phyloP scores from a whole-genome alignment of 2,797 vertebrate genomes.

The Okamejei kenojei region DNA sequence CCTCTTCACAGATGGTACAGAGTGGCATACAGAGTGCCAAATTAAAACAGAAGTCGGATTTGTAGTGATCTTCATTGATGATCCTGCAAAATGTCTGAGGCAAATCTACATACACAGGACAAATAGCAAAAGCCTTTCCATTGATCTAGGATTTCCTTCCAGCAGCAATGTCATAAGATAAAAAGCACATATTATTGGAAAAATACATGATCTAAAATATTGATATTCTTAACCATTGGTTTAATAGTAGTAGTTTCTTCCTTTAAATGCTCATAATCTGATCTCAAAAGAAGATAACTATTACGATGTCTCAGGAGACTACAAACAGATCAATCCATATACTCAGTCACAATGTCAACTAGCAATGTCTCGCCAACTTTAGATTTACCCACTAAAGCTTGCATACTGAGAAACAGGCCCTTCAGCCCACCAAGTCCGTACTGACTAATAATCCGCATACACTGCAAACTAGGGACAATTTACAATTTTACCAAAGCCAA shows the following conservation, averaged over 20 bases:
- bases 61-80: too few species aligned
- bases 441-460: too few species aligned
- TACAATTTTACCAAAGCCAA: too few species aligned
- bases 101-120: too few species aligned
- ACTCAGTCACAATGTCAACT: neutral
- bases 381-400: neutral
- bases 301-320: neutral
- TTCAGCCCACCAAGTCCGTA: too few species aligned
- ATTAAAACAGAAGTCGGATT: too few species aligned
- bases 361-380: neutral
- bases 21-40: too few species aligned
- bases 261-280: neutral
- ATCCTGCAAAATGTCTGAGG: too few species aligned
- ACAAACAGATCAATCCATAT: neutral
- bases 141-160: neutral
- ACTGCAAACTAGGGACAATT: too few species aligned
- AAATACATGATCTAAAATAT: neutral
- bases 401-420: too few species aligned
- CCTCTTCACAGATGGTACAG: too few species aligned
- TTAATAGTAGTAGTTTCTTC: neutral
- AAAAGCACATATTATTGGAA: neutral
- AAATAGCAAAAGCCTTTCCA: too few species aligned
- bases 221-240: neutral
- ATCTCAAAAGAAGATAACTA: neutral
- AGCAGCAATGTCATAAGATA: neutral